Evolutionary conservation across 2,797 vertebrate species (phyloP).

Genomic region (Spinus olivaceus): DNA sequence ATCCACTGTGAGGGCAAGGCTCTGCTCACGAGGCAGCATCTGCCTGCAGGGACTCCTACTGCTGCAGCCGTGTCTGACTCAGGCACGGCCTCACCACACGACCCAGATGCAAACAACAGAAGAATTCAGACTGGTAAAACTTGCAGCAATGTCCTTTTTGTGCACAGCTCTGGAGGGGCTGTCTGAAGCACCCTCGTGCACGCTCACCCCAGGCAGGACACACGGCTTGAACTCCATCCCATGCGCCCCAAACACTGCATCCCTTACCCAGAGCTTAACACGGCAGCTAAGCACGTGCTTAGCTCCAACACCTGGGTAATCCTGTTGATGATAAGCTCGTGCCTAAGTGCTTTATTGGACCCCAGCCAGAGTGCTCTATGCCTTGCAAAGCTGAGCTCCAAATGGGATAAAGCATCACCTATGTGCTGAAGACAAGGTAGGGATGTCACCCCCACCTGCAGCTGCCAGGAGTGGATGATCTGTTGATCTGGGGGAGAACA

Average conservation of each 20-base stretch:
- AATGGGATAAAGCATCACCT: constrained; percentile 51
- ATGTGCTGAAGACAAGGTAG: constrained; percentile 24
- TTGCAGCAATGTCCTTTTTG: neutral
- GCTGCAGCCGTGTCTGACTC: neutral
- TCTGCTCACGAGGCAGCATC: neutral
- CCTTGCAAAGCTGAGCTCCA: constrained; percentile 42
- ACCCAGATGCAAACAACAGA: neutral
- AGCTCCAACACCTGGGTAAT: constrained; percentile 63
- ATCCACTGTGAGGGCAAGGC: neutral
- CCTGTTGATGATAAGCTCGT: constrained; percentile 48
- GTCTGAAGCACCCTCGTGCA: constrained; percentile 13
- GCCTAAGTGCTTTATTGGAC: constrained; percentile 63
- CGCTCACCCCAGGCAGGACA: neutral
- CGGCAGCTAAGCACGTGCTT: constrained; percentile 35
- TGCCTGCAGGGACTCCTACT: neutral
- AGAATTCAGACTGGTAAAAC: neutral
- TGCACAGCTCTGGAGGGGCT: neutral
- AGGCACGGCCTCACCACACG: neutral
- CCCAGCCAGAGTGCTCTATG: constrained; percentile 13
- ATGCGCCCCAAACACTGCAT: neutral
- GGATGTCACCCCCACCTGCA: constrained; percentile 51
- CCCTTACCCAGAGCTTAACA: neutral
- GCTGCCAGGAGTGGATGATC: neutral
- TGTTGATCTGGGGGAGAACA: neutral
- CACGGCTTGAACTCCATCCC: neutral